Base-by-base conservation (phyloP, 2,113 vertebrate genomes). In the Platichthys flesus region DNA sequence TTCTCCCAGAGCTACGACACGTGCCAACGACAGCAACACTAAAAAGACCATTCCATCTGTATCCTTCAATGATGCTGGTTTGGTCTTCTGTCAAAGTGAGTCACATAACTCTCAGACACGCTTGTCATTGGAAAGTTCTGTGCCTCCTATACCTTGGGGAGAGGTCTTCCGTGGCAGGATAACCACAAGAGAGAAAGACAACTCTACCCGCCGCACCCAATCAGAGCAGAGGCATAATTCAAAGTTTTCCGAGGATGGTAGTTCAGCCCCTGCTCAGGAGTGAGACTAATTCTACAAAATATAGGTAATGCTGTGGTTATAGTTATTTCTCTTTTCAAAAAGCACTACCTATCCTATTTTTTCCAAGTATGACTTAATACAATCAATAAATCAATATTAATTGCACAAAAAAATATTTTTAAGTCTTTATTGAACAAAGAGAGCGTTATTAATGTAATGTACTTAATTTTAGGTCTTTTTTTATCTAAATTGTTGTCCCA, bases 31-130 rank as follows among this genome's bases (percentile, higher is more conserved):
- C 67, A 75, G 88, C 47, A 74, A 56, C 16, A 61, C 70, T 73
- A 88, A 91, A 54, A 89, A 93, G 0, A 86, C 92, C 58, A 75
- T 87, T 73, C 81, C 95, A 58, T 66, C 82, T 45, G 72, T 94
- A 54, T 90, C 92, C 13, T 94, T 94, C 65, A 56, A 74, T 45
- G 94, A 95, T 2, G 85, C 94, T 1, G 85, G 18, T 18, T 95
- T 96, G 0, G 92, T 96, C 68, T 97, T 97, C 89, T 96, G 94
- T 88, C 94, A 89, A 0, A 93, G 88, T 78, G 94, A 79, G 81
- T 92, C 55, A 85, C 93, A 3, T 91, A 94, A 84, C 66, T 54
- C 62, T 15, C 58, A 88, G 21, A 4, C 75, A 15, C 18, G 65
- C 4, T 83, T 67, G 26, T 7, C 79, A 5, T 45, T 71, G 59